Evolutionary conservation across 64 coral and sea anemone genomes (phyloP), one percentile per base, ranked within the genome.

Genomic region (Pocillopora verrucosa): DNA sequence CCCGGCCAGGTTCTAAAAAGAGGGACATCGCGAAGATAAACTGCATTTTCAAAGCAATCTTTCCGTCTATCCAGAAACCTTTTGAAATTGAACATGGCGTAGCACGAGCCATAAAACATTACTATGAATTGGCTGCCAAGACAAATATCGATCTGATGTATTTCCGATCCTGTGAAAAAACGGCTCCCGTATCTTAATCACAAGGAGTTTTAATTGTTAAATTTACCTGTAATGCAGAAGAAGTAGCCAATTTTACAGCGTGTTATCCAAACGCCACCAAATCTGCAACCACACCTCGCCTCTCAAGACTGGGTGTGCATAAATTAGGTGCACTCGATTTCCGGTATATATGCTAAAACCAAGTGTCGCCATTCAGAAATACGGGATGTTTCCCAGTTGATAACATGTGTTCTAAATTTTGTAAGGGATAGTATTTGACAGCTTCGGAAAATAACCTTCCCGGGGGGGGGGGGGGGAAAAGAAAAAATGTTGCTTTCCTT

Each of bases 261-360:
- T 63, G 0, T 63, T 15, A 4, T 2, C 22, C 19, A n/a, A 69
- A 19, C 3, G 20, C 20, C 20, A 24, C 9, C 20, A n/a, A 24
- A 22, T 20, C 4, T 67, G 13, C 61, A 70, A 83, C 80, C 80
- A 83, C 80, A 83, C 80, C 80, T 68, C 80, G 61, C 62, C 15
- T 83, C 17, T 34, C 75, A 45, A 13, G 51, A 24, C 80, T 36
- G 62, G 62, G 80, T 36, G 80, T 56, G 61, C 80, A 83, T 62
- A 63, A 82, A 63, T 68, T 67, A n/a, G 45, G 17, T 38, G 60
- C 26, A 4, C 2, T 10, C 38, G 19, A 36, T 22, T 15, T 6
- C 41, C 61, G 0, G 51, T 20, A 36, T 83, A 37, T 83, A 83
- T n/a, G 80, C 19, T 41, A 13, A 13, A 17, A 65, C 80, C 13